Conservation (phyloP, 1,140 invertebrate genomes). For the Nixonia krombeini region DNA sequence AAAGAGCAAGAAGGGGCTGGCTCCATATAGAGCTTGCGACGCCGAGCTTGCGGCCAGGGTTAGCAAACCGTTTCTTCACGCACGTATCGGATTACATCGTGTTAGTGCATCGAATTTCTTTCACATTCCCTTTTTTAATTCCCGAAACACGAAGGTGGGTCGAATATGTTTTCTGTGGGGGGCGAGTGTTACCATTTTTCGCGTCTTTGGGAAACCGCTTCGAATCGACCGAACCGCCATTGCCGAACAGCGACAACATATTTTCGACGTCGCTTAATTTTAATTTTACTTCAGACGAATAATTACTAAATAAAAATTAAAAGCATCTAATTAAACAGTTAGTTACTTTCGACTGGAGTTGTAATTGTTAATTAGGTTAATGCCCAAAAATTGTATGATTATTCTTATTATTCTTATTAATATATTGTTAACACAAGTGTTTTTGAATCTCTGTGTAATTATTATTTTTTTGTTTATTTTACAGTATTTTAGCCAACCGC, state of each 20-base stretch:
- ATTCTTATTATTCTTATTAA: too few species aligned
- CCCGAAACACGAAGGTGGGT: constrained; percentile 7
- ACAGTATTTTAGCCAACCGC: constrained; percentile 61
- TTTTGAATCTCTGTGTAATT: constrained; percentile 13
- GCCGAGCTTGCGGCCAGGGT: constrained; percentile 63
- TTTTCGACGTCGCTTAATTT: too few species aligned
- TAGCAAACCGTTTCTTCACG: constrained; percentile 61
- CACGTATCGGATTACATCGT: constrained; percentile 65
- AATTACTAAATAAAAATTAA: too few species aligned
- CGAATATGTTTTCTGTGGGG: constrained; percentile 12
- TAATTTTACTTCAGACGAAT: too few species aligned
- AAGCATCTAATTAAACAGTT: too few species aligned
- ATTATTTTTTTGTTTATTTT: constrained; percentile 54
- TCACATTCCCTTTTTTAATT: constrained; percentile 41
- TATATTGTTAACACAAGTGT: too few species aligned
- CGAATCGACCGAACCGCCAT: constrained; percentile 8
- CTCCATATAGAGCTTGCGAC: constrained; percentile 71
- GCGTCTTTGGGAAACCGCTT: constrained; percentile 19
- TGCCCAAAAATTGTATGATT: too few species aligned
- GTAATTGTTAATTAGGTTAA: too few species aligned
- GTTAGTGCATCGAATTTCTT: constrained; percentile 36
- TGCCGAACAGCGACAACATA: too few species aligned
- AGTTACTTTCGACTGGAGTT: too few species aligned
- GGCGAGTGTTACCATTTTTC: constrained; percentile 6
- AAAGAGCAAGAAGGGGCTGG: constrained; percentile 59